Evolutionary conservation across 2,888 invertebrate species (phyloP), one percentile per base, ranked within the genome.

Genomic region (Hypsopygia costalis): DNA sequence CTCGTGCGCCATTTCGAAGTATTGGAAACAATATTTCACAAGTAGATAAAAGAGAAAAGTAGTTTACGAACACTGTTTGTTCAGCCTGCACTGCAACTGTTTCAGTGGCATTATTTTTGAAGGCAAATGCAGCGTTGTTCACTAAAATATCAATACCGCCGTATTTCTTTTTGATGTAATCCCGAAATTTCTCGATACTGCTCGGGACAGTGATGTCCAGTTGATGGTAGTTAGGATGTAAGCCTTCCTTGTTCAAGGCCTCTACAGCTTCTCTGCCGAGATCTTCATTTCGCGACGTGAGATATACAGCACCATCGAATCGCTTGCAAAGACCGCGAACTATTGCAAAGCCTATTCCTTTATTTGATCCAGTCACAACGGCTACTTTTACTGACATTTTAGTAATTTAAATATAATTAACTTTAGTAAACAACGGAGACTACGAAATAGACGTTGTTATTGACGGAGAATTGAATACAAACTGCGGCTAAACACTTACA

Each of bases 61-160:
- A 95, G 68, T 96, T 96, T 0, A 93, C 91, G 29, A 76, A 77
- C 4, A 93, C 44, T 0, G 95, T 94, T 52, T 92, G 88, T 55
- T 93, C 91, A 0, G 95, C 96, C 81, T 95, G 95, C 4, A 87
- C 73, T 0, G 71, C 62, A 34, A 92, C 91, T 1, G 95, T 91
- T 35, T 92, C 94, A 0, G 91, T 86, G 0, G 93, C 89, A 38
- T 66, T 67, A 3, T 16, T 31, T 87, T 92, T 92, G 58, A 91
- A 94, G 0, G 93, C 93, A 40, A 94, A 93, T 0, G 92, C 94
- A 5, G 95, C 95, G 70, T 95, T 95, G 62, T 95, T 95, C 0
- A 95, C 90, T 30, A 95, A 81, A 34, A 95, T 65, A 76, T 95
- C 94, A 1, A 95, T 76, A 0, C 94, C 93, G 1, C 91, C 93